A percentile compares a stretch with the other conserved stretches of the same genome.
Evolutionary conservation across 2,113 vertebrate species (phyloP).

Genomic region (Antechinus flavipes): DNA sequence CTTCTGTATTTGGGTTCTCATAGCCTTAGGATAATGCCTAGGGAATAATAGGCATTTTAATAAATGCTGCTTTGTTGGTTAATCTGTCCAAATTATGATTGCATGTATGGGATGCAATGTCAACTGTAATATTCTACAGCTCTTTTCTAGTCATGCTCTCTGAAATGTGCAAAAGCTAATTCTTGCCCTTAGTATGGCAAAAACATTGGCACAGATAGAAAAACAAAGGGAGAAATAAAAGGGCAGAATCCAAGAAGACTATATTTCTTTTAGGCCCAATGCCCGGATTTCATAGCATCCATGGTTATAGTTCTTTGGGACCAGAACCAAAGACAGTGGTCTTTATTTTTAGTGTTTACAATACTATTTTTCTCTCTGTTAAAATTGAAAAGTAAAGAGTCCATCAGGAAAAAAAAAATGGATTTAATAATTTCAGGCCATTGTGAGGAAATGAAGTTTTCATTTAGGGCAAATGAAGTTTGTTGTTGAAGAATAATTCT

Average conservation of each 20-base stretch:
- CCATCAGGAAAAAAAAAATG: background rate
- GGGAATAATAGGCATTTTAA: background rate
- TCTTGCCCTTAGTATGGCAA: background rate
- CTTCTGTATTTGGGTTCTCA: background rate
- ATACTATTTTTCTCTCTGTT: conserved; percentile 11
- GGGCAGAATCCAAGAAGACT: background rate
- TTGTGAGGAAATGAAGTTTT: background rate
- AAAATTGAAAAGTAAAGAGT: conserved; percentile 10
- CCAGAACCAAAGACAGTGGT: background rate
- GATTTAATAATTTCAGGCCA: background rate
- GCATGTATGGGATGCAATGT: background rate
- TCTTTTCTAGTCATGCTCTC: background rate
- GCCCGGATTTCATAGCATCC: background rate
- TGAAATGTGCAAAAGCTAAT: background rate
- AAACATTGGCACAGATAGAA: background rate
- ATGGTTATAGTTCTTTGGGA: background rate
- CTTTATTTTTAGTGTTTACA: background rate
- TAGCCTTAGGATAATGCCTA: background rate
- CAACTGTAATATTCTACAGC: background rate
- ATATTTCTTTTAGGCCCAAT: background rate
- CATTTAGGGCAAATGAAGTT: background rate
- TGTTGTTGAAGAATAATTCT: conserved; percentile 15
- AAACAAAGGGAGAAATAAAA: background rate
- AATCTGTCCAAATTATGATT: background rate
- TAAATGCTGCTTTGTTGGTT: background rate